A percentile compares a stretch with the other conserved stretches of the same genome.
Conservation (phyloP, 2,113 vertebrate genomes). For the Trematocara unimaculatum region DNA sequence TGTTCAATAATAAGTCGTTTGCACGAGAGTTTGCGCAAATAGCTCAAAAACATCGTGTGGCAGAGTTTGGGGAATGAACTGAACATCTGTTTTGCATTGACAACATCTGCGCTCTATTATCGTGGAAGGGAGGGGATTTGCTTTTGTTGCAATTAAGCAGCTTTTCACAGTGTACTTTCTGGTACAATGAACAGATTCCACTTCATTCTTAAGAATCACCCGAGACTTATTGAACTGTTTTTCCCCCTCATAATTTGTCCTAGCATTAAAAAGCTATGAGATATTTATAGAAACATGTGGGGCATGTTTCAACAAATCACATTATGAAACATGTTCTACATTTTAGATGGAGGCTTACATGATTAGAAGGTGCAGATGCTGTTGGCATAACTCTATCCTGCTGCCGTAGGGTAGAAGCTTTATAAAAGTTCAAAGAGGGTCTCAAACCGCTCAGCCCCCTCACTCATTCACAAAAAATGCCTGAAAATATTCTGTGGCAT, state of each 20-base stretch:
- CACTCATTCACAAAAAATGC: not conserved
- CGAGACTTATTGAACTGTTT: not conserved
- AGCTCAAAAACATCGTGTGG: not conserved
- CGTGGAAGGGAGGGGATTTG: not conserved
- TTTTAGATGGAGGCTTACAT: not conserved
- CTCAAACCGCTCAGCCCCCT: not conserved
- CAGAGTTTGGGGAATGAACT: not conserved
- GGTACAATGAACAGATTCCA: not conserved
- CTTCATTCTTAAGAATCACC: not conserved
- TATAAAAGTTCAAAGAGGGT: not conserved
- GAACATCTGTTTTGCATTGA: not conserved
- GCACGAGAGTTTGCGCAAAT: not conserved
- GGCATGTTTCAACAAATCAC: not conserved
- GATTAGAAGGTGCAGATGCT: not conserved
- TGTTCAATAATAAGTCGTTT: not conserved
- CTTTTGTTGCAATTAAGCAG: not conserved
- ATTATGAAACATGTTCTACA: not conserved
- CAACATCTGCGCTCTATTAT: slow-evolving; percentile 16
- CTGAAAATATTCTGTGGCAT: not conserved
- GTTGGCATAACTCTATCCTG: not conserved
- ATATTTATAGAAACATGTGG: not conserved
- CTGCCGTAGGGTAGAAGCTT: not conserved
- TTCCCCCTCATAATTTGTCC: not conserved
- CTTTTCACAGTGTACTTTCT: not conserved
- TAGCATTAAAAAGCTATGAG: not conserved